Percentiles rank a stretch among this genome's conserved stretches.
These are phyloP conservation scores for Isurus oxyrinchus DNA, from an alignment of 2,113 vertebrate genomes.

Conservation along the genomic window DNA sequence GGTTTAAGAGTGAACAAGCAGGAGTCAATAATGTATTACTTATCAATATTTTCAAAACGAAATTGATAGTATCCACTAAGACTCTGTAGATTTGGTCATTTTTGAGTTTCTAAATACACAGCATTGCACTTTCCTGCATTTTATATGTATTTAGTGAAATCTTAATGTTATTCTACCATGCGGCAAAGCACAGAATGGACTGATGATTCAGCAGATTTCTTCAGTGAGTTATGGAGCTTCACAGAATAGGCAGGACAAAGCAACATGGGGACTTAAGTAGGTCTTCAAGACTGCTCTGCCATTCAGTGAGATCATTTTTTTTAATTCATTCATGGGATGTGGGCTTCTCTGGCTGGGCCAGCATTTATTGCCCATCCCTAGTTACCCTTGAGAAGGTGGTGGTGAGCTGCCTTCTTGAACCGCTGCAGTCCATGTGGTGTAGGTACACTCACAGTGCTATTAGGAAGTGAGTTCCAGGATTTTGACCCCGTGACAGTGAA, in stretches of 20 bases:
- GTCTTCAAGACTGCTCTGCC: background rate
- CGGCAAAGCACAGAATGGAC: background rate
- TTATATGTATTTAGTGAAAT: background rate
- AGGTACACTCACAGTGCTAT: too few relatives aligned
- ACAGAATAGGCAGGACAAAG: background rate
- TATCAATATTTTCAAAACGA: background rate
- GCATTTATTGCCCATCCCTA: too few relatives aligned
- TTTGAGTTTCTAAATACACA: background rate
- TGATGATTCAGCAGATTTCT: background rate
- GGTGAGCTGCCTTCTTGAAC: too few relatives aligned
- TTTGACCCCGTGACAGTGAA: too few relatives aligned
- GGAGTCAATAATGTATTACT: background rate
- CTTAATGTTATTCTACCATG: background rate
- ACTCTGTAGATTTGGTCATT: background rate
- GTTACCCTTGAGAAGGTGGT: too few relatives aligned
- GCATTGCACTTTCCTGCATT: background rate
- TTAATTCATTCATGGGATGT: too few relatives aligned
- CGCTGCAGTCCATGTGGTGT: too few relatives aligned
- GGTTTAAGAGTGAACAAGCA: background rate
- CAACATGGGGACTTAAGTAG: background rate
- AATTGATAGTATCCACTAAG: background rate
- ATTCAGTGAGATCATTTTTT: background rate
- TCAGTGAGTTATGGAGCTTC: conserved; percentile 13
- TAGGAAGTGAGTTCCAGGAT: too few relatives aligned
- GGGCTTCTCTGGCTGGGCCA: too few relatives aligned